Conservation (phyloP, 2,113 vertebrate species). For the Neolamprologus longior region DNA sequence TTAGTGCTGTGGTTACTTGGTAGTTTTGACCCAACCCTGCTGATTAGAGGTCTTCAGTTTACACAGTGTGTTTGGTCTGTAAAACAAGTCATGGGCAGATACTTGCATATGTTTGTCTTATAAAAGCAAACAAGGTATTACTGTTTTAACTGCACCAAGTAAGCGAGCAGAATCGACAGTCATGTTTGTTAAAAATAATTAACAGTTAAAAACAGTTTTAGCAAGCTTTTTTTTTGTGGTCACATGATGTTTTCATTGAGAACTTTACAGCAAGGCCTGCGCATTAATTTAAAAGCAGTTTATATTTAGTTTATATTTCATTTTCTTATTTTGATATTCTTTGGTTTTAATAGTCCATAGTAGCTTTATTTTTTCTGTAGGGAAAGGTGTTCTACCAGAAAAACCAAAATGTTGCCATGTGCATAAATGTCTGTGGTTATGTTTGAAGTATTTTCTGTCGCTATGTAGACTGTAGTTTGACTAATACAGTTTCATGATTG, state of each 20-base stretch:
- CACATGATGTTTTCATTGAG: neutral
- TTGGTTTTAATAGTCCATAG: neutral
- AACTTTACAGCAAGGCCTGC: neutral
- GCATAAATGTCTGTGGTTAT: neutral
- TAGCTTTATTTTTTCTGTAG: neutral
- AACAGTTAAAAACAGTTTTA: neutral
- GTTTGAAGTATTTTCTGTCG: neutral
- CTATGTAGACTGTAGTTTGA: neutral
- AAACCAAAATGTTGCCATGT: neutral
- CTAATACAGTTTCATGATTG: neutral
- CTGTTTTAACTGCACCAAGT: neutral
- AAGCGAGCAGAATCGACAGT: fast-evolving
- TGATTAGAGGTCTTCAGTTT: neutral
- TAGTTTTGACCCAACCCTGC: neutral
- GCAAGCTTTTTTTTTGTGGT: neutral
- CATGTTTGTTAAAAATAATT: neutral
- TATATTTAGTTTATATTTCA: neutral
- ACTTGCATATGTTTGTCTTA: neutral
- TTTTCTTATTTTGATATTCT: neutral
- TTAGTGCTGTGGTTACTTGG: neutral
- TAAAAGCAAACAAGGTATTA: neutral
- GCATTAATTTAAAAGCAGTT: neutral
- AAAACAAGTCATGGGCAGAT: neutral
- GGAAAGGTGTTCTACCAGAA: neutral
- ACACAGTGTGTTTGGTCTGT: neutral